Conservation (phyloP, 2,797 vertebrate genomes). For the Apogon hyalosoma region DNA sequence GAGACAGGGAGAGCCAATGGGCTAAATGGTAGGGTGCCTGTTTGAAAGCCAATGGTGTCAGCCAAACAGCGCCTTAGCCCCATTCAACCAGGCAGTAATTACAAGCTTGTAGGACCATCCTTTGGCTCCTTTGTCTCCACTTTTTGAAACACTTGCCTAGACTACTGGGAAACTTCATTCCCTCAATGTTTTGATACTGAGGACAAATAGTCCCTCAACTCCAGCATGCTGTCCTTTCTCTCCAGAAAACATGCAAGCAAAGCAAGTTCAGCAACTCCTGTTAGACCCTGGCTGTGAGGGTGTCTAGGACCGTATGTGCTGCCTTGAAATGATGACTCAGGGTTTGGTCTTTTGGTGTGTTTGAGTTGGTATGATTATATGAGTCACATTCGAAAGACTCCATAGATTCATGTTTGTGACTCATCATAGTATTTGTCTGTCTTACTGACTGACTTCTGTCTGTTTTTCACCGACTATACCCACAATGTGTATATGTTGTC, state of each 20-base stretch:
- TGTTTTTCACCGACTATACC: slow-evolving; percentile 16
- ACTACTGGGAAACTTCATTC: slow-evolving; percentile 67
- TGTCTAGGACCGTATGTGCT: background rate
- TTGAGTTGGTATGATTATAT: slow-evolving; percentile 12
- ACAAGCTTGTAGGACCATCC: slow-evolving; percentile 79
- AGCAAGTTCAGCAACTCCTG: slow-evolving; percentile 34
- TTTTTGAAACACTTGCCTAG: slow-evolving; percentile 74
- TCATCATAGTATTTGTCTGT: slow-evolving; percentile 40
- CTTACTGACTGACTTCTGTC: slow-evolving; percentile 50
- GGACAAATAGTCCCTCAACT: slow-evolving; percentile 52
- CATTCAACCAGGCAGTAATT: slow-evolving; percentile 79
- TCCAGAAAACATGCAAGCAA: slow-evolving; percentile 31
- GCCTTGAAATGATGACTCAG: slow-evolving; percentile 45
- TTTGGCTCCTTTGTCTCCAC: slow-evolving; percentile 68
- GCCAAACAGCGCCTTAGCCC: slow-evolving; percentile 74
- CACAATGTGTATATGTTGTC: slow-evolving; percentile 19
- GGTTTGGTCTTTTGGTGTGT: slow-evolving; percentile 17
- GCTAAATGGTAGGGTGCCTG: slow-evolving; percentile 73
- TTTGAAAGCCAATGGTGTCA: slow-evolving; percentile 74
- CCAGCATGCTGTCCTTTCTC: slow-evolving; percentile 55
- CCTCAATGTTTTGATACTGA: slow-evolving; percentile 59
- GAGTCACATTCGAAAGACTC: slow-evolving; percentile 32
- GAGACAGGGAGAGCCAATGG: slow-evolving; percentile 65
- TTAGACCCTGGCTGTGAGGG: slow-evolving; percentile 13
- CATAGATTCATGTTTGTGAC: slow-evolving; percentile 35